These are phyloP conservation scores for Eulemur rufifrons DNA, from an alignment of 2,113 vertebrate genomes.

Conservation along the genomic window DNA sequence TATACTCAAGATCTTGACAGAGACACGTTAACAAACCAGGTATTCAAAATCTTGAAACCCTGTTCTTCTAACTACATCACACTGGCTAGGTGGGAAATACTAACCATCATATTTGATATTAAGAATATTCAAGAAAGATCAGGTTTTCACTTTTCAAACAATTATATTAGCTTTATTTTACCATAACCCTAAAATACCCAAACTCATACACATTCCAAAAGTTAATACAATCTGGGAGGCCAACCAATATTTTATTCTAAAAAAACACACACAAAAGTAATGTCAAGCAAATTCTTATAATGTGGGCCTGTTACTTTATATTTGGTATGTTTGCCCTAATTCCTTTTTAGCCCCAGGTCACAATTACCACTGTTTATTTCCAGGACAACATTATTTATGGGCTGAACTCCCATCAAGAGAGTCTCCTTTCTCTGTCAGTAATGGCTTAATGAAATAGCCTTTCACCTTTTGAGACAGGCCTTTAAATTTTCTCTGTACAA, in stretches of 20 bases:
- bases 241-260: slow-evolving; percentile 26
- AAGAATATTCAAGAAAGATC: neutral
- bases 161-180: slow-evolving; percentile 32
- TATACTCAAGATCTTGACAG: neutral
- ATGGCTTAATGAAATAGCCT: slow-evolving; percentile 72
- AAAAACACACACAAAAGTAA: neutral
- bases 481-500: slow-evolving; percentile 69
- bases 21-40: neutral
- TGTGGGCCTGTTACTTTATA: neutral
- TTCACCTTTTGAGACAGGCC: slow-evolving; percentile 65
- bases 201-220: neutral
- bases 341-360: slow-evolving; percentile 47
- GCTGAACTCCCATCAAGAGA: slow-evolving; percentile 62
- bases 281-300: neutral
- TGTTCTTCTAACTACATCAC: neutral
- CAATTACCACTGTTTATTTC: slow-evolving; percentile 61
- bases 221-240: neutral
- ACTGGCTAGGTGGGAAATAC: neutral
- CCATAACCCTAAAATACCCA: neutral
- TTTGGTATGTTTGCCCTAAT: slow-evolving; percentile 50
- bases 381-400: slow-evolving; percentile 64
- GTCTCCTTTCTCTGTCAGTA: slow-evolving; percentile 68
- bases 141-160: neutral
- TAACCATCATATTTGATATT: neutral
- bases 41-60: neutral